phyloP scores from a whole-genome alignment of 2,888 invertebrate genomes.

The Heliothis peltigera region DNA sequence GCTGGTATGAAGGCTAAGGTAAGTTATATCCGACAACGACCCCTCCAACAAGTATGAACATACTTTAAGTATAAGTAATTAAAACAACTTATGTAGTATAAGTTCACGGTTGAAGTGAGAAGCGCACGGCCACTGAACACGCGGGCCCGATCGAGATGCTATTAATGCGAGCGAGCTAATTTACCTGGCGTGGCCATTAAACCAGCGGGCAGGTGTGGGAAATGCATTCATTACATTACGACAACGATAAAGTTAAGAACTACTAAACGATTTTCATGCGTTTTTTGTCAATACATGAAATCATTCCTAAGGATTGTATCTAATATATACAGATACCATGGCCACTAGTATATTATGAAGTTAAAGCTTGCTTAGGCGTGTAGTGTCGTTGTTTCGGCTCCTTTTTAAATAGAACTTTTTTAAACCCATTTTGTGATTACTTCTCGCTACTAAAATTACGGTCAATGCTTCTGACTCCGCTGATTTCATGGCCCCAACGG shows the following conservation, averaged over 20 bases:
- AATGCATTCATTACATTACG: too few species aligned
- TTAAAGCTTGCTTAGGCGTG: too few species aligned
- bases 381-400: too few species aligned
- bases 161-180: slow-evolving; percentile 49
- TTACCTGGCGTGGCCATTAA: slow-evolving; percentile 47
- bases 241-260: too few species aligned
- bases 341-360: too few species aligned
- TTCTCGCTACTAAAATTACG: too few species aligned
- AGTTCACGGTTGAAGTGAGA: slow-evolving; percentile 42
- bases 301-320: too few species aligned
- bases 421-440: too few species aligned
- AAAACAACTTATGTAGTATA: slow-evolving; percentile 37
- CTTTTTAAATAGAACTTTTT: too few species aligned
- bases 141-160: slow-evolving; percentile 36
- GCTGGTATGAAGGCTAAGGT: neutral
- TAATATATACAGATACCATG: too few species aligned
- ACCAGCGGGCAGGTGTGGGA: neutral
- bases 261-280: too few species aligned
- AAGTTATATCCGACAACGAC: neutral
- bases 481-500: slow-evolving; percentile 5
- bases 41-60: neutral
- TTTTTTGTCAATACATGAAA: too few species aligned
- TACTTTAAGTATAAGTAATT: slow-evolving; percentile 22
- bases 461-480: slow-evolving; percentile 6
- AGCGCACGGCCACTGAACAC: slow-evolving; percentile 32